Evolutionary conservation across 2,888 invertebrate genomes (phyloP).

Genomic region (Sinotaia quadrata): DNA sequence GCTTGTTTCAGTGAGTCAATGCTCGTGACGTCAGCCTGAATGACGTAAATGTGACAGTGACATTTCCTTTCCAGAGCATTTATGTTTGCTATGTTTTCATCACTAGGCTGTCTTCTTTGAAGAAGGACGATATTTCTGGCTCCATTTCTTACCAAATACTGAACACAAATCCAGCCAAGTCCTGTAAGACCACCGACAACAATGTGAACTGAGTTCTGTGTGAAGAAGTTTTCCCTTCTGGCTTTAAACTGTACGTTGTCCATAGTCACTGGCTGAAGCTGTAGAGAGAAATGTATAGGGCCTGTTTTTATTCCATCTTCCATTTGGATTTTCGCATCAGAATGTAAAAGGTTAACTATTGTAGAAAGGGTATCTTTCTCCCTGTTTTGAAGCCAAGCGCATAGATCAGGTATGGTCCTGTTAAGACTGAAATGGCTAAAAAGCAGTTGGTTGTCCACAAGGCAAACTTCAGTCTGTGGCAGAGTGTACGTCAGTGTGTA

Average conservation of each 20-base stretch:
- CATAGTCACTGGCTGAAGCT: too few relatives aligned
- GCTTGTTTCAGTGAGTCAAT: slow-evolving; percentile 5
- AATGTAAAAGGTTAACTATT: too few relatives aligned
- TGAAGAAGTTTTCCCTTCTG: slow-evolving; percentile 12
- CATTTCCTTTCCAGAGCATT: neutral
- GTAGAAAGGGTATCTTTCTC: too few relatives aligned
- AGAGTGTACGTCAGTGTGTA: neutral
- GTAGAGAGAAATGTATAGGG: too few relatives aligned
- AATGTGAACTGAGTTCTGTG: neutral
- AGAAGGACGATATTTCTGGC: slow-evolving; percentile 44
- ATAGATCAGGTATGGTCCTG: neutral
- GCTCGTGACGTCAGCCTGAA: slow-evolving; percentile 31
- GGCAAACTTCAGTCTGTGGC: neutral
- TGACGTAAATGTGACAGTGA: slow-evolving; percentile 9
- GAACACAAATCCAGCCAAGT: neutral
- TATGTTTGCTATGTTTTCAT: slow-evolving; percentile 13
- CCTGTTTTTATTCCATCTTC: too few relatives aligned
- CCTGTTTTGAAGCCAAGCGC: too few relatives aligned
- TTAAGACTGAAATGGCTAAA: neutral
- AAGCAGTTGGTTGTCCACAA: slow-evolving; percentile 14
- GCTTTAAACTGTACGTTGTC: slow-evolving; percentile 3
- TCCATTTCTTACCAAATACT: slow-evolving; percentile 37
- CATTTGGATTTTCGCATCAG: too few relatives aligned
- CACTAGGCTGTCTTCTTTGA: slow-evolving; percentile 33
- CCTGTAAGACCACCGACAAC: neutral